Evolutionary conservation across 2,113 vertebrate species (phyloP), one percentile per base, ranked within the genome.

Genomic region (Python bivittatus): DNA sequence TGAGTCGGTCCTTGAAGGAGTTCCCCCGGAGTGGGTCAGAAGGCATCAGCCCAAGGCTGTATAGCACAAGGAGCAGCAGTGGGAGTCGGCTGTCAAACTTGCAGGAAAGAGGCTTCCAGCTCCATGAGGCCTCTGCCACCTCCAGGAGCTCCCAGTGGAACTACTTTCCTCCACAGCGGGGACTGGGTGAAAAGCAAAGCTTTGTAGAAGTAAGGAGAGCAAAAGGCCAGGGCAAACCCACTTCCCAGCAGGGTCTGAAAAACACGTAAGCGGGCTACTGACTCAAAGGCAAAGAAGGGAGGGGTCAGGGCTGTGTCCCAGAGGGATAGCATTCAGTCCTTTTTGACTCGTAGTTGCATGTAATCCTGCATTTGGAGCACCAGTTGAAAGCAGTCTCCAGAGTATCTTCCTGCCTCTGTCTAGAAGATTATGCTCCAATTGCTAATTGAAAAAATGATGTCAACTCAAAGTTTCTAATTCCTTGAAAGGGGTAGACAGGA

Each of bases 1-100:
- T 99, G 95, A 99, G 99, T 91, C 98, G 99, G 90, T 98, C 99
- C 83, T 98, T 99, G 96, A 98, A 99, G 97, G 99, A 99, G 96
- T 98, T 98, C 96, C 98, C 98, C 0, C 97, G 98, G 86, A 97
- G 95, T 23, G 60, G 96, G 48, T 42, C 91, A 0, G 98, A 98
- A 91, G 97, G 97, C 1, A 94, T 96, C 92, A 97, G 96, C 92
- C 96, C 98, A 85, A 96, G 98, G 79, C 97, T 98, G 84, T 98
- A 98, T 89, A 98, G 98, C 96, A 97, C 98, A 8, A 96, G 98
- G 92, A 98, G 98, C 97, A 98, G 97, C 97, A 98, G 97, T 7
- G 97, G 96, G 53, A 98, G 98, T 91, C 96, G 97, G 91, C 96
- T 97, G 96, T 98, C 98, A 15, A 97, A 98, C 95, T 98, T 98